Base-by-base conservation (phyloP, 2,888 invertebrate genomes). In the Hipparchia sbordonii region DNA sequence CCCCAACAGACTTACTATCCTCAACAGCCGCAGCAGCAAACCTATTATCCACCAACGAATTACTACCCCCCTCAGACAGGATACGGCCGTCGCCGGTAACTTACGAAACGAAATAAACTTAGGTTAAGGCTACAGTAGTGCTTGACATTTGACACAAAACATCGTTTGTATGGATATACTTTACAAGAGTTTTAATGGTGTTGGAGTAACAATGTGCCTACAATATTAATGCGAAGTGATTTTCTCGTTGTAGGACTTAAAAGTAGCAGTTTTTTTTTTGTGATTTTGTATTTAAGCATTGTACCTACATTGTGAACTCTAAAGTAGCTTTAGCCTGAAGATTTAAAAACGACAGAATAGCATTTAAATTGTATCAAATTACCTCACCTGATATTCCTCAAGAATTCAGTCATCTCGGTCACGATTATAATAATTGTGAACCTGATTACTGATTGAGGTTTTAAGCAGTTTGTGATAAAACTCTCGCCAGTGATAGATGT, bases 391-490 rank as follows among this genome's bases (percentile, higher is more conserved):
- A 74, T 73, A 57, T 72, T 72, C 56, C 59, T 48, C 48, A 1
- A 51, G 71, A 51, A 10, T 60, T 65, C 88, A 92, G 86, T 85
- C 77, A 92, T 92, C 83, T 79, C 79, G 84, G 74, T 89, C 92
- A 93, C 92, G 92, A 92, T 82, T 72, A 9, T 63, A 70, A 85
- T 92, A 70, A 85, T 92, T 92, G 92, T 93, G 92, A 90, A 82
- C 87, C 83, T 76, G 88, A 91, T 92, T 78, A 82, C 88, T 92
- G 89, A 79, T 73, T 74, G 72, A 67, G 74, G 51, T 71, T 52
- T 70, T 67, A 67, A 76, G 48, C 59, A 54, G 70, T 76, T 77
- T 79, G 78, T 82, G 77, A 77, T 77, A 78, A 75, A 66, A 74
- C 75, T 78, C 63, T 78, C 73, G 75, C 80, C 77, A 81, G 78